These are phyloP conservation scores for Bubo scandiacus DNA, from an alignment of 2,113 vertebrate species.

Conservation along the genomic window DNA sequence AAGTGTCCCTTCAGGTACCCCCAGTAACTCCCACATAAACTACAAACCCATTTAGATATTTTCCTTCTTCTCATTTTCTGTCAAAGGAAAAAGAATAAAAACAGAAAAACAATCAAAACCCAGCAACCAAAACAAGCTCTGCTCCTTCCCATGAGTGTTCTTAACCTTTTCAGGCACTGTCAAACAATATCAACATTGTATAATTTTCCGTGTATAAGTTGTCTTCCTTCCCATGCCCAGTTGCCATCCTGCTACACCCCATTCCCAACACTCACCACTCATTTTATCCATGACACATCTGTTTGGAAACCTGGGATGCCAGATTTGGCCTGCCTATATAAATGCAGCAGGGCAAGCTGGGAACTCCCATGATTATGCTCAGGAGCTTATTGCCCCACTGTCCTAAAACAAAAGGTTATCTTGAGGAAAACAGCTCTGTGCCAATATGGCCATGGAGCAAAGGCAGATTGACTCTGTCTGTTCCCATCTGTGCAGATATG, in stretches of 20 bases:
- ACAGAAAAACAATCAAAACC: neutral
- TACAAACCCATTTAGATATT: neutral
- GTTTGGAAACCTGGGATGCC: neutral
- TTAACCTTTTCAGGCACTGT: neutral
- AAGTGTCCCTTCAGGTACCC: neutral
- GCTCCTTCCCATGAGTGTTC: rapidly evolving
- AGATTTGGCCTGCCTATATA: neutral
- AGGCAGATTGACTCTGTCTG: neutral
- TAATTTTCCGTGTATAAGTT: neutral
- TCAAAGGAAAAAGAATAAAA: neutral
- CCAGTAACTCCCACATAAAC: neutral
- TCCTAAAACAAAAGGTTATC: neutral
- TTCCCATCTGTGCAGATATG: neutral
- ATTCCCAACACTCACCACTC: neutral
- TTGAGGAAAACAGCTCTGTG: neutral
- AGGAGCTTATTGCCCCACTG: neutral
- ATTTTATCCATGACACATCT: neutral
- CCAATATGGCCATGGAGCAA: neutral
- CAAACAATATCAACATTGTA: neutral
- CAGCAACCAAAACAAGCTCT: neutral
- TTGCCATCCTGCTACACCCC: rapidly evolving
- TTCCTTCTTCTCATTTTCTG: neutral
- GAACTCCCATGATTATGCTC: neutral
- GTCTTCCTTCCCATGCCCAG: neutral
- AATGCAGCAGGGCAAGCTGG: neutral